These are phyloP conservation scores for Netelia inedita DNA, from an alignment of 2,888 invertebrate genomes.

Conservation along the genomic window DNA sequence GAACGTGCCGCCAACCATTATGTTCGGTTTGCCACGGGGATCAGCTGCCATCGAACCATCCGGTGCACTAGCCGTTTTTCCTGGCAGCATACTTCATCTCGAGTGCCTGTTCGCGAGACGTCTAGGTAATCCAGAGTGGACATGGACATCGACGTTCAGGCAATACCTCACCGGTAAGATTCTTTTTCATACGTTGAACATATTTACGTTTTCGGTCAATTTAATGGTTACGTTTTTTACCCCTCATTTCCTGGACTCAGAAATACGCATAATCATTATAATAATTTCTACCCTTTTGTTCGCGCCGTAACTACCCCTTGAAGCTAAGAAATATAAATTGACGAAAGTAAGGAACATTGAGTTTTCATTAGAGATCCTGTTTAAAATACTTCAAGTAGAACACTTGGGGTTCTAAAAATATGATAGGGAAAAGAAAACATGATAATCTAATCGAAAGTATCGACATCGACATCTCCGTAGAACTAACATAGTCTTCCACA, in stretches of 20 bases:
- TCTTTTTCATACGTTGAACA: background rate
- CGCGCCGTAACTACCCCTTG: too few relatives aligned
- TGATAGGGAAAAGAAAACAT: too few relatives aligned
- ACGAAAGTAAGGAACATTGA: too few relatives aligned
- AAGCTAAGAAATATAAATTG: too few relatives aligned
- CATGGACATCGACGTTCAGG: constrained; percentile 93
- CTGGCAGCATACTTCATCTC: constrained; percentile 92
- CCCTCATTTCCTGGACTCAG: background rate
- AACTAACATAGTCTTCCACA: background rate
- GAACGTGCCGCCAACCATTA: constrained; percentile 93
- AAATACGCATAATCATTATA: background rate
- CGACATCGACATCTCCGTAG: background rate
- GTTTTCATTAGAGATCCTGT: too few relatives aligned
- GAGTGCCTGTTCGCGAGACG: constrained; percentile 93
- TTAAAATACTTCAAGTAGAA: too few relatives aligned
- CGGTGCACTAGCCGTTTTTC: constrained; percentile 92
- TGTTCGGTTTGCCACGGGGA: constrained; percentile 91
- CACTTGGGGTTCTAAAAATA: too few relatives aligned
- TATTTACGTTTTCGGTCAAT: background rate
- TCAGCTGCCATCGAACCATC: constrained; percentile 93
- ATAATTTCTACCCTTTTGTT: too few relatives aligned
- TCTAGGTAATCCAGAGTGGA: constrained; percentile 94
- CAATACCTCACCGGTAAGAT: constrained; percentile 91
- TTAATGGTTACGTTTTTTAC: background rate
- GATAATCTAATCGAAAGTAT: too few relatives aligned